Conservation (phyloP, 2,113 vertebrate genomes). For the Hystrix cristata region DNA sequence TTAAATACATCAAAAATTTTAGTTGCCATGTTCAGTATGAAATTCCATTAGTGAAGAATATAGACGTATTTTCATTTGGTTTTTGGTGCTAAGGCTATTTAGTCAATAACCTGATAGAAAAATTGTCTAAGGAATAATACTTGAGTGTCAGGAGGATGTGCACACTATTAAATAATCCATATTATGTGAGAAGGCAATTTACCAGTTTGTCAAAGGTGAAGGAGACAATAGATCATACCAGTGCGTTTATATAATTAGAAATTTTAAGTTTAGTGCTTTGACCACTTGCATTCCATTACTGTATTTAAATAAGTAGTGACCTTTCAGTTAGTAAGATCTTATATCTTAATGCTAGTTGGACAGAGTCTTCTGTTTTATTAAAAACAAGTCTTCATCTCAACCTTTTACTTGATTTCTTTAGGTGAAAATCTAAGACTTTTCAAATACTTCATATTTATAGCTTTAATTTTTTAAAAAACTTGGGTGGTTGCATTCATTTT, state of each 20-base stretch:
- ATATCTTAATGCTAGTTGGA: neutral
- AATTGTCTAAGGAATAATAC: neutral
- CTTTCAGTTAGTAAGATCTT: neutral
- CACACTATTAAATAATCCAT: neutral
- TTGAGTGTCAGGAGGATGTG: neutral
- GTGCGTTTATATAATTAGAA: neutral
- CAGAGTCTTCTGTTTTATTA: neutral
- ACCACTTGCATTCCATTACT: neutral
- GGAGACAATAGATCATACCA: neutral
- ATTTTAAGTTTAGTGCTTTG: constrained; percentile 19
- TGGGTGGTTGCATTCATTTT: neutral
- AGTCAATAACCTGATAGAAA: neutral
- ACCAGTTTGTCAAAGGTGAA: neutral
- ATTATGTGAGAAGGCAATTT: neutral
- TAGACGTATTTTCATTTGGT: neutral
- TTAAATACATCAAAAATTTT: constrained; percentile 7
- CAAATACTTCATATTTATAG: neutral
- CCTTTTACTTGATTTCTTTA: constrained; percentile 36
- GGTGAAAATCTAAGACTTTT: neutral
- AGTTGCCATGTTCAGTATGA: neutral
- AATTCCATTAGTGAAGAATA: constrained; percentile 8
- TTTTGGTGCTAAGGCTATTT: neutral
- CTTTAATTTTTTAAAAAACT: neutral
- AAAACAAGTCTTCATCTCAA: neutral
- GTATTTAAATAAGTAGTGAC: neutral